These are phyloP conservation scores for Mormoops blainvillei DNA, from an alignment of 2,113 vertebrate species.

Conservation along the genomic window DNA sequence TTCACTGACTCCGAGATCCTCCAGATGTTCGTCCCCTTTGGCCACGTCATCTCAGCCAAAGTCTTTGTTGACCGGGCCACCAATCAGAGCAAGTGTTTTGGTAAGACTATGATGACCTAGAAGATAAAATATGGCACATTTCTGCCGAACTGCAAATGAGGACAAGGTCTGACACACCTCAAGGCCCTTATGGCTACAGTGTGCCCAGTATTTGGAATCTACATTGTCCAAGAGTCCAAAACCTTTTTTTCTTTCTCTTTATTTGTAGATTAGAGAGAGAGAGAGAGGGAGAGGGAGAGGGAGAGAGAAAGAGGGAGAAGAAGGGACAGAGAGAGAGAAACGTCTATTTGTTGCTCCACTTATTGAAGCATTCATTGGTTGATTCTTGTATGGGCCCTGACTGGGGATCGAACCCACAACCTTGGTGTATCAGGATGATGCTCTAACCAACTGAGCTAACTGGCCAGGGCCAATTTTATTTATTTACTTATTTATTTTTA, in stretches of 20 bases:
- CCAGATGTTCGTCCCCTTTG: conserved; percentile 98
- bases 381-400: too few species aligned
- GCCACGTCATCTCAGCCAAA: conserved; percentile 98
- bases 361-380: too few species aligned
- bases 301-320: too few species aligned
- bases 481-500: too few species aligned
- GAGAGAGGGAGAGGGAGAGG: too few species aligned
- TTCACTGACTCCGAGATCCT: conserved; percentile 97
- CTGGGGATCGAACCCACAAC: too few species aligned
- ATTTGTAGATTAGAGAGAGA: too few species aligned
- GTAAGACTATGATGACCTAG: conserved; percentile 78
- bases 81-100: conserved; percentile 99
- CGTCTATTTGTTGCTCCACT: too few species aligned
- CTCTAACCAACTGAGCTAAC: too few species aligned
- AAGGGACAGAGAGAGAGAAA: too few species aligned
- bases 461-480: too few species aligned
- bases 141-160: background rate
- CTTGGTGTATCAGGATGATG: too few species aligned
- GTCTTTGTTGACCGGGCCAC: conserved; percentile 97
- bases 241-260: background rate
- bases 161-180: background rate
- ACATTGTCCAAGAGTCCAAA: background rate
- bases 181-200: background rate
- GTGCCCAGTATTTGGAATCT: background rate
- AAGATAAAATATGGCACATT: background rate